These are phyloP conservation scores for Fringilla coelebs DNA, from an alignment of 2,797 vertebrate genomes.

Conservation along the genomic window DNA sequence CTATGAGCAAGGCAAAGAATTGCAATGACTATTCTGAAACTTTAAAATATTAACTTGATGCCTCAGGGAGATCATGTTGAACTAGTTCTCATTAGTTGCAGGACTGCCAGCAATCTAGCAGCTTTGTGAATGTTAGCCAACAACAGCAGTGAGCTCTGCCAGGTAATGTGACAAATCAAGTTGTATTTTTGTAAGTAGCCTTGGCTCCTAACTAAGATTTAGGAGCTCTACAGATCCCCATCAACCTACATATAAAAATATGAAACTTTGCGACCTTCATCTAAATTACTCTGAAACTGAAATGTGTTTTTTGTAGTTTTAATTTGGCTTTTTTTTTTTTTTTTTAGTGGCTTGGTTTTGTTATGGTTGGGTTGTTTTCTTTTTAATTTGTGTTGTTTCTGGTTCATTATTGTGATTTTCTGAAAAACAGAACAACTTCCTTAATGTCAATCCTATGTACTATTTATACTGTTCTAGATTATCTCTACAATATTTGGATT, in stretches of 20 bases:
- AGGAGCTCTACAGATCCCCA: background rate
- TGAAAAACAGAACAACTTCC: fast-evolving
- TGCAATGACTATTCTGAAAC: background rate
- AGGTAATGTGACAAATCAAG: background rate
- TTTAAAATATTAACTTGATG: background rate
- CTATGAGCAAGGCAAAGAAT: background rate
- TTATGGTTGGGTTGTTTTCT: background rate
- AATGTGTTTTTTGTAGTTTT: background rate
- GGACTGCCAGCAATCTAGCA: background rate
- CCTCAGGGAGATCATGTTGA: background rate
- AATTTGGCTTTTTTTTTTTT: background rate
- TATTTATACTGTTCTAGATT: background rate
- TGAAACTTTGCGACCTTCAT: background rate
- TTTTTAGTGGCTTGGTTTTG: no score
- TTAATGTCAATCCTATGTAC: background rate
- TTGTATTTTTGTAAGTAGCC: background rate
- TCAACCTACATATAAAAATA: background rate
- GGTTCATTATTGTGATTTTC: background rate
- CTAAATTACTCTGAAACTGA: background rate
- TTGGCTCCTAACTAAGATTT: background rate
- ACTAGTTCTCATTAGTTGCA: background rate
- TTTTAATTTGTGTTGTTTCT: background rate
- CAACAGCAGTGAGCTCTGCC: background rate
- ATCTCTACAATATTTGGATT: background rate
- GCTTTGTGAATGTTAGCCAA: background rate